Evolutionary conservation across 2,797 vertebrate species (phyloP).

Genomic region (Distichodus sexfasciatus): DNA sequence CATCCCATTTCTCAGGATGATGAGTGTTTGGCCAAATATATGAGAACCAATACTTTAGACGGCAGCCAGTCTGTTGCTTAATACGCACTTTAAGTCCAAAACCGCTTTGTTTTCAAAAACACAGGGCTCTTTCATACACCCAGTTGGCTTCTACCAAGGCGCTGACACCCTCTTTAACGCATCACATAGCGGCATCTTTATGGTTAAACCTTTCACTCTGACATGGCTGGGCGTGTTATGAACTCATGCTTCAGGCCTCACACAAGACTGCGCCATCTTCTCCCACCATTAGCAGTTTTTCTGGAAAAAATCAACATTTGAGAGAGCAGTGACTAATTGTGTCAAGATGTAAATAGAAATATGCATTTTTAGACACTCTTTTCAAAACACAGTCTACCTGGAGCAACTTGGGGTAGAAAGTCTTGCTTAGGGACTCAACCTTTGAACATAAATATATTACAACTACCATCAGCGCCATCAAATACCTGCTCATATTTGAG

Average conservation of each 20-base stretch:
- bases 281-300: no score
- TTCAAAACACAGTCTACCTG: no score
- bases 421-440: no score
- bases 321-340: no score
- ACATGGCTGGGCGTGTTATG: slow-evolving; percentile 27
- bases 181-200: not conserved
- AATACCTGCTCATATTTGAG: no score
- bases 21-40: not conserved
- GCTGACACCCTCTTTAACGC: not conserved
- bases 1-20: not conserved
- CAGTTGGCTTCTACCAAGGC: slow-evolving; percentile 1
- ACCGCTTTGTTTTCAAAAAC: slow-evolving; percentile 4
- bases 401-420: no score
- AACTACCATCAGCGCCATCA: no score
- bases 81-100: not conserved
- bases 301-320: no score
- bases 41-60: not conserved
- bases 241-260: slow-evolving; percentile 17
- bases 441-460: no score
- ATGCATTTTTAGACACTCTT: no score
- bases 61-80: not conserved
- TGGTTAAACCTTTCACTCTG: slow-evolving; percentile 33
- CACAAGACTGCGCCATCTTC: slow-evolving; percentile 39
- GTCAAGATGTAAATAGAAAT: no score
- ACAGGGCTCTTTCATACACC: not conserved